Base-by-base conservation (phyloP, 2,113 vertebrate species). In the Gymnogyps californianus region DNA sequence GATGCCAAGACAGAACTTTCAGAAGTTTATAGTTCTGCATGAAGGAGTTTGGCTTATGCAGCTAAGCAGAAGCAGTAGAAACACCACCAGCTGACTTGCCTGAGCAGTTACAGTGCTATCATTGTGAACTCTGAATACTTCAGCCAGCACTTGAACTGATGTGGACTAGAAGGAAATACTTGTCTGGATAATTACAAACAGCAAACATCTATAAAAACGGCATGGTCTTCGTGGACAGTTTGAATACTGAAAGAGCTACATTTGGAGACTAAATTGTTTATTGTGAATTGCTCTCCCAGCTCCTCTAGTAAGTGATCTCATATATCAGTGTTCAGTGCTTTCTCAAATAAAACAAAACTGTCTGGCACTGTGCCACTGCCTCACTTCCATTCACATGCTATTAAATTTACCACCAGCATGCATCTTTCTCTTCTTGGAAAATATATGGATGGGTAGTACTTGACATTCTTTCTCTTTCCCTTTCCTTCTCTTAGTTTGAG, bases 281-380 rank as follows among this genome's bases (percentile, higher is more conserved):
- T 81, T 75, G 67, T 86, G 84, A 87, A 64, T 91, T 84, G 34
- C 22, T 95, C 32, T 93, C 54, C 52, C 32, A 52, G 38, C 44
- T 83, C 32, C 85, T 91, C 82, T 93, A 64, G 70, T 95, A 96
- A 96, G 84, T 85, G 71, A 96, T 91, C 83, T 95, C 47, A n/a
- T 88, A 78, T 76, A 65, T 78, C 81, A 97, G 57, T 65, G 78
- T 76, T 94, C 47, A 78, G 26, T 66, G 59, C 76, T 88, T 92
- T 96, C 83, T 90, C 78, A 91, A 81, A 84, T 83, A 83, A 96
- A 97, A 74, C 47, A 92, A 95, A 96, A 20, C n/a, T 40, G 36
- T n/a, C 83, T 88, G 58, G 75, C 36, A 0, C 26, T 59, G 28
- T 92, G 87, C 46, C 65, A 26, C 25, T 25, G 40, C 32, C 64